Evolutionary conservation across 2,888 invertebrate species (phyloP), one percentile per base, ranked within the genome.

Genomic region (Drosophila vallismaia): DNA sequence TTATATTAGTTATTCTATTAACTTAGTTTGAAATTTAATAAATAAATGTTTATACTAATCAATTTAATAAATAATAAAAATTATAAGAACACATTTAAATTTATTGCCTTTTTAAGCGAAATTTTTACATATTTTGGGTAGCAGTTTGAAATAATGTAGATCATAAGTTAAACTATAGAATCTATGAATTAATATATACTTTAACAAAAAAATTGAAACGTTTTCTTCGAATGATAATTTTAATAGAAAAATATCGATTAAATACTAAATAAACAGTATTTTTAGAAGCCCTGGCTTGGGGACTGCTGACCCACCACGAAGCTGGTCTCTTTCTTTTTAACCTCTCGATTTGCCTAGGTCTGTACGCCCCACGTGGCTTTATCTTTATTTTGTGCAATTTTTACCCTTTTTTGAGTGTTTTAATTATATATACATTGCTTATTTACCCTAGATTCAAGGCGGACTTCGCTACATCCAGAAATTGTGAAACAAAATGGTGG

Each of bases 401-500:
- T 42, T 8, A 14, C 40, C 8, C 8, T 8, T 42, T 42, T 42
- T 42, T 7, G 8, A 42, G 14, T 4, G 3, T 19, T 19, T 4
- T 4, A 19, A 33, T 24, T 36, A 19, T 40, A 19, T 40, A 31
- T 36, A 5, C 68, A 74, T 57, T 64, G 79, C 79, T 85, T 89
- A 90, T 89, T 91, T 91, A 91, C 91, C 91, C 82, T 90, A 86
- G 77, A 86, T 42, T 42, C 14, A 42, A 42, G 14, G 40, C 40
- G 40, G 14, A 19, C 40, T 42, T 42, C 40, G 19, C 9, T 19
- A 7, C 19, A 42, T 42, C 40, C 40, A 42, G 19, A 42, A 42
- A 42, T 42, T 83, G 79, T 90, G 76, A 28, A 53, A 28, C 81
- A 77, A 86, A 85, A 91, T 91, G 91, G 91, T 91, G 83, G 88